Evolutionary conservation across 1,140 invertebrate species (phyloP).

Genomic region (Halyomorpha halys): DNA sequence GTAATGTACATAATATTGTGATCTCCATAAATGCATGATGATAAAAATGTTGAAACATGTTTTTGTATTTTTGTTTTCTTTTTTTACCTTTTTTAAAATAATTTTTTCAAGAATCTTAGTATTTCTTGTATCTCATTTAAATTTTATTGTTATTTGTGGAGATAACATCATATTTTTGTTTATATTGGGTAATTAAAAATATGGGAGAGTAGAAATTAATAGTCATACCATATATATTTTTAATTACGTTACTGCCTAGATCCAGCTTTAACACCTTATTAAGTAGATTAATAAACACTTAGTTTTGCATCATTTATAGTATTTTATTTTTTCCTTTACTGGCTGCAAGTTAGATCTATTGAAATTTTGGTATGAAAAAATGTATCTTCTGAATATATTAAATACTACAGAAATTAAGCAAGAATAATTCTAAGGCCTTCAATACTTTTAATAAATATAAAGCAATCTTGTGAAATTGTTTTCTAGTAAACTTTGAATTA

Average conservation of each 20-base stretch:
- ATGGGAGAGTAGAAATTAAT: not conserved
- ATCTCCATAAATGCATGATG: not conserved
- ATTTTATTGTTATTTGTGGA: not conserved
- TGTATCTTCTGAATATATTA: too few species aligned
- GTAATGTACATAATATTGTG: too few species aligned
- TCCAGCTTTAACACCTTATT: constrained; percentile 5
- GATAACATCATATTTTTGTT: not conserved
- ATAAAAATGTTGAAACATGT: not conserved
- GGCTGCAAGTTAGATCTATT: too few species aligned
- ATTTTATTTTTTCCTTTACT: not conserved
- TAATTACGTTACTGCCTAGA: constrained; percentile 3
- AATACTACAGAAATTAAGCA: too few species aligned
- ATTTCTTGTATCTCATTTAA: not conserved
- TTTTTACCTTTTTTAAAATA: not conserved
- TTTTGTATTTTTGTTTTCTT: not conserved
- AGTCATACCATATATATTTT: constrained; percentile 6
- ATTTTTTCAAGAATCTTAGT: not conserved
- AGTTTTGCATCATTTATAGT: constrained; percentile 2
- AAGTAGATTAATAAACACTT: not conserved
- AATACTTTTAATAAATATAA: too few species aligned
- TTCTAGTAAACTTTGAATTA: too few species aligned
- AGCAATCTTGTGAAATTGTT: too few species aligned
- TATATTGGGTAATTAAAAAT: constrained; percentile 2
- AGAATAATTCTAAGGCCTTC: too few species aligned
- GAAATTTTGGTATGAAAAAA: too few species aligned